A percentile compares a stretch with the other conserved stretches of the same genome.
These are phyloP conservation scores for Macrochelys suwanniensis DNA, from an alignment of 2,797 vertebrate genomes.

Conservation along the genomic window DNA sequence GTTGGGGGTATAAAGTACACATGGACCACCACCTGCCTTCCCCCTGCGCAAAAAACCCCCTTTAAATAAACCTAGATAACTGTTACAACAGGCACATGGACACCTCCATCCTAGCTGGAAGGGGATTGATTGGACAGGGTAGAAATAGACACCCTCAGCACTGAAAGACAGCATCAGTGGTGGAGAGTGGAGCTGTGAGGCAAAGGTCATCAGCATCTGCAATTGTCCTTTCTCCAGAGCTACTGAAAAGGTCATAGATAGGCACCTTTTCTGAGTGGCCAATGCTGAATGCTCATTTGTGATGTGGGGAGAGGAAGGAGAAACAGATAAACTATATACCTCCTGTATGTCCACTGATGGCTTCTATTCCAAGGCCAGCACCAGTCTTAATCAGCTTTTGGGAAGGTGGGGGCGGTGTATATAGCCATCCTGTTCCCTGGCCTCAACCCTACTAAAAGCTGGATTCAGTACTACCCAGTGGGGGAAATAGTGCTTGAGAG, in stretches of 20 bases:
- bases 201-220: neutral
- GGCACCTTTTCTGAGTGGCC: neutral
- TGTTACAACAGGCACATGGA: neutral
- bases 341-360: neutral
- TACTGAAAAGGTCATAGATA: neutral
- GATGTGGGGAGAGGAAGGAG: neutral
- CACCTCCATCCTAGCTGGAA: neutral
- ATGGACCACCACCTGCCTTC: neutral
- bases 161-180: neutral
- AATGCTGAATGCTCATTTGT: neutral
- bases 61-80: neutral
- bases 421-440: neutral
- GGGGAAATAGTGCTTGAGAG: neutral
- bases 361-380: neutral
- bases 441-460: neutral
- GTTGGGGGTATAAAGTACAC: neutral
- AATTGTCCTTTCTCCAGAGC: neutral
- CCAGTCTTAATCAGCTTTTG: neutral
- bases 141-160: neutral
- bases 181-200: neutral
- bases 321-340: neutral
- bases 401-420: neutral
- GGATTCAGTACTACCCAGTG: neutral
- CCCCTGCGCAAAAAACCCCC: neutral
- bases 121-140: no score